phyloP scores from a whole-genome alignment of 2,797 vertebrate genomes.

The Pterois miles region DNA sequence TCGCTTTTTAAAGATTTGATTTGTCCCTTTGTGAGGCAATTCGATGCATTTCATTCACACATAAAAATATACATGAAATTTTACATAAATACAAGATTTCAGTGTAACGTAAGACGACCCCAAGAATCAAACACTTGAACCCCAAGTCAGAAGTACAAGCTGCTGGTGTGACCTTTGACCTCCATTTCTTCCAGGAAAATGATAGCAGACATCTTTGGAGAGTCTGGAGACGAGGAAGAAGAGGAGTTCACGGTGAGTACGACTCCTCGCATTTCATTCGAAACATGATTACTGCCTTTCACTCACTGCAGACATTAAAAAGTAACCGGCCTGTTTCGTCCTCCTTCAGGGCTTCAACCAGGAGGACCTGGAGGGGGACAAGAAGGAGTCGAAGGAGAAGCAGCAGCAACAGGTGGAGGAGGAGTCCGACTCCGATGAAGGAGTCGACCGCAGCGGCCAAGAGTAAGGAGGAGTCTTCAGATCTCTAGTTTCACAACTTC shows the following conservation, averaged over 20 bases:
- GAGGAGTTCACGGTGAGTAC: conserved; percentile 96
- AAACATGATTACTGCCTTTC: too few relatives aligned
- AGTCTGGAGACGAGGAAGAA: conserved; percentile 97
- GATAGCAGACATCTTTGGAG: conserved; percentile 98
- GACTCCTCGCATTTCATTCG: too few relatives aligned
- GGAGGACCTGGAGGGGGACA: conserved; percentile 93
- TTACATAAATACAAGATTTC: too few relatives aligned
- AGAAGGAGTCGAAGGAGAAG: conserved; percentile 65
- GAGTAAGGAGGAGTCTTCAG: conserved; percentile 82
- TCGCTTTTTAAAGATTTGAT: too few relatives aligned
- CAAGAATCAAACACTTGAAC: too few relatives aligned
- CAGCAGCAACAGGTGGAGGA: conserved; percentile 80
- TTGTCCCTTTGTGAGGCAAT: too few relatives aligned
- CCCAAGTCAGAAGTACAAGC: too few relatives aligned
- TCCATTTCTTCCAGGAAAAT: conserved; percentile 87
- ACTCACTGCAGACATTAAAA: background rate
- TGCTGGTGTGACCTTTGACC: background rate
- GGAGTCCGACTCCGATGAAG: conserved; percentile 95
- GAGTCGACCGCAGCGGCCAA: conserved; percentile 86
- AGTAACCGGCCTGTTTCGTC: background rate
- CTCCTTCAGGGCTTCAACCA: conserved; percentile 94
- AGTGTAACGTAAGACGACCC: too few relatives aligned
- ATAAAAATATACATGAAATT: too few relatives aligned
- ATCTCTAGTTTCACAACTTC: too few relatives aligned
- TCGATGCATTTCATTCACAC: too few relatives aligned